phyloP scores from a whole-genome alignment of 2,113 vertebrate genomes.

The Poeciliopsis occidentalis region DNA sequence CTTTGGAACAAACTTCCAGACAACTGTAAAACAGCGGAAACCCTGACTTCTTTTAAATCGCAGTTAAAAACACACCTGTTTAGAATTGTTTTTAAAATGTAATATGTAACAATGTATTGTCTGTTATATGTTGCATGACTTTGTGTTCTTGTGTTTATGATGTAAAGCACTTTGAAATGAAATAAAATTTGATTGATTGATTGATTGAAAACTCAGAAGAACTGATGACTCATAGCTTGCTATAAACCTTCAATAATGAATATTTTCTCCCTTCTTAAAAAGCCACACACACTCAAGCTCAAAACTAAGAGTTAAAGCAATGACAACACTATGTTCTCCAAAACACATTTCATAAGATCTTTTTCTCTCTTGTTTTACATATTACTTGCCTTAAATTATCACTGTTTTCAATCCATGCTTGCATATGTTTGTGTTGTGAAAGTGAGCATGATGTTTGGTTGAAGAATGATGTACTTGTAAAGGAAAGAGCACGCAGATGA shows the following conservation, averaged over 20 bases:
- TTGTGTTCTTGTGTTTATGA: too few species aligned
- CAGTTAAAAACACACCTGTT: too few species aligned
- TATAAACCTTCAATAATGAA: conserved; percentile 70
- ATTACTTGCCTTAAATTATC: conserved; percentile 18
- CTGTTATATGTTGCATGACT: too few species aligned
- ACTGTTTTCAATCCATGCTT: background rate
- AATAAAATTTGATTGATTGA: too few species aligned
- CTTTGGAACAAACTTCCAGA: too few species aligned
- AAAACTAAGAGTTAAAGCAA: conserved; percentile 4
- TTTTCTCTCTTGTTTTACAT: conserved; percentile 12
- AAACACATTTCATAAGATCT: background rate
- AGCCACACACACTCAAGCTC: background rate
- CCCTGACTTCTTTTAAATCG: too few species aligned
- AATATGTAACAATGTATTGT: too few species aligned
- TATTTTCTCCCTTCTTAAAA: conserved; percentile 51
- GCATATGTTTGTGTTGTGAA: conserved; percentile 6
- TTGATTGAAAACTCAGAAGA: conserved; percentile 8
- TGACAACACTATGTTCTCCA: background rate
- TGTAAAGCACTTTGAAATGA: too few species aligned
- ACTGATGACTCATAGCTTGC: conserved; percentile 28
- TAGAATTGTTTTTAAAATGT: too few species aligned
- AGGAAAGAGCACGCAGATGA: conserved; percentile 20
- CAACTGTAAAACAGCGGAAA: too few species aligned
- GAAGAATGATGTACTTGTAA: conserved; percentile 28
- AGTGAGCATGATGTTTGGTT: conserved; percentile 36